Percentiles rank a stretch among this genome's conserved stretches.
Evolutionary conservation across 92 coral and sea anemone species (phyloP).

Genomic region (Micromussa lordhowensis): DNA sequence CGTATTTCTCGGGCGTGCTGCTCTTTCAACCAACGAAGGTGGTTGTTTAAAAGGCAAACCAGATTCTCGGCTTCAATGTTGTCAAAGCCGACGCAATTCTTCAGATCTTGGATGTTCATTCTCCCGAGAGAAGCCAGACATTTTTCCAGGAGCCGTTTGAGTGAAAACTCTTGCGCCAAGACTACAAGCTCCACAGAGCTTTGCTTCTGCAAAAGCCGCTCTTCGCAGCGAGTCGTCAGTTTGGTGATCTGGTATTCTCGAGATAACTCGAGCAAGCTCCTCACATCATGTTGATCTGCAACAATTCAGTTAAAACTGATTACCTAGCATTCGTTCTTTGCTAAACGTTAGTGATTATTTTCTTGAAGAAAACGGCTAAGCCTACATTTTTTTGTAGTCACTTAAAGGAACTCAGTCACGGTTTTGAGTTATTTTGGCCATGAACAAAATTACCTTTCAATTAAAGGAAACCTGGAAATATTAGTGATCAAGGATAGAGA

Average conservation of each 20-base stretch:
- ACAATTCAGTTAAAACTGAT: background rate
- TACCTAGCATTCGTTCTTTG: too few species aligned
- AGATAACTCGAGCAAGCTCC: slow-evolving; percentile 74
- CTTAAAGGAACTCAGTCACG: too few species aligned
- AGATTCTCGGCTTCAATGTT: slow-evolving; percentile 75
- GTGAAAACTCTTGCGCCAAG: slow-evolving; percentile 83
- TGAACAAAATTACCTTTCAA: too few species aligned
- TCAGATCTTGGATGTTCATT: slow-evolving; percentile 76
- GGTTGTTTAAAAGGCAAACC: slow-evolving; percentile 71
- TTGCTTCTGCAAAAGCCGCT: slow-evolving; percentile 77
- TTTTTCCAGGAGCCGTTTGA: slow-evolving; percentile 73
- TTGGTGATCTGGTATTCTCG: slow-evolving; percentile 82
- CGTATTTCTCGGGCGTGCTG: slow-evolving; percentile 76
- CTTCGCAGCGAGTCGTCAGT: slow-evolving; percentile 72
- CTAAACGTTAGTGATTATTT: too few species aligned
- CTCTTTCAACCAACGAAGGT: slow-evolving; percentile 84
- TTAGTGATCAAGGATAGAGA: too few species aligned
- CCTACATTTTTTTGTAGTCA: too few species aligned
- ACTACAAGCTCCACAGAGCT: slow-evolving; percentile 76
- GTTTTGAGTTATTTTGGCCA: too few species aligned
- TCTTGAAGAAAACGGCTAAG: too few species aligned
- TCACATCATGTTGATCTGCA: slow-evolving; percentile 71
- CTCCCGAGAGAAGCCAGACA: slow-evolving; percentile 79
- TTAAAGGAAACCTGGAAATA: too few species aligned
- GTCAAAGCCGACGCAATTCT: slow-evolving; percentile 51